phyloP scores from a whole-genome alignment of 2,797 vertebrate species.

The Onychomys torridus region DNA sequence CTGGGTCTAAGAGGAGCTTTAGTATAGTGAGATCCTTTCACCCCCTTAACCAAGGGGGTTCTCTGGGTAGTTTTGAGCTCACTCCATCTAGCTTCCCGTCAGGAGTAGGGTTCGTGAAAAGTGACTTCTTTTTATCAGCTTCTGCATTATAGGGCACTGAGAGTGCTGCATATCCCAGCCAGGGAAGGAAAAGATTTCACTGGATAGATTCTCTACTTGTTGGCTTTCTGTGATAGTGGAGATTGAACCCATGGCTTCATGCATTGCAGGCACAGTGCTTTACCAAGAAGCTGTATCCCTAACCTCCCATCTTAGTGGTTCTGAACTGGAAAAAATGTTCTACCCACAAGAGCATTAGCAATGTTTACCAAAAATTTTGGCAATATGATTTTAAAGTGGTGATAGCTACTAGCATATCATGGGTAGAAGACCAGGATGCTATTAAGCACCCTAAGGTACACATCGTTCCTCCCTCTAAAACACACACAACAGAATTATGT shows the following conservation, averaged over 20 bases:
- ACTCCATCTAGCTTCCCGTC: not conserved
- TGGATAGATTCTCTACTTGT: conserved; percentile 3
- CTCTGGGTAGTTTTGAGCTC: not conserved
- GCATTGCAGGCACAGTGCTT: not conserved
- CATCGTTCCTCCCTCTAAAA: not conserved
- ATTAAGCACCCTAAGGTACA: not conserved
- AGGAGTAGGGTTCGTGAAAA: not conserved
- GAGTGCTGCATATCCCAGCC: not conserved
- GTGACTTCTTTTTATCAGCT: conserved; percentile 15
- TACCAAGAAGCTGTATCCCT: not conserved
- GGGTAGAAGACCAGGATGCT: not conserved
- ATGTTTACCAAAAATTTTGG: conserved; percentile 48
- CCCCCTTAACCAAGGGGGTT: conserved; percentile 1
- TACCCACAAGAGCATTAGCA: not conserved
- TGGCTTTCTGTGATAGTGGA: not conserved
- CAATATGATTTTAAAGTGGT: not conserved
- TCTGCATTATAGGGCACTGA: not conserved
- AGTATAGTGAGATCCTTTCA: conserved; percentile 39
- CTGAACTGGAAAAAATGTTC: conserved; percentile 7
- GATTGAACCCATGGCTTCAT: not conserved
- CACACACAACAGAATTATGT: not conserved
- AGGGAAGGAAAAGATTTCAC: conserved; percentile 16
- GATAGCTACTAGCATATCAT: not conserved
- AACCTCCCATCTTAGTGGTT: not conserved
- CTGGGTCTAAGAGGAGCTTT: not conserved